A percentile compares a stretch with the other conserved stretches of the same genome.
phyloP scores from a whole-genome alignment of 30 jellyfish, hydroid and myxozoan species.

The Clytia hemisphaerica region DNA sequence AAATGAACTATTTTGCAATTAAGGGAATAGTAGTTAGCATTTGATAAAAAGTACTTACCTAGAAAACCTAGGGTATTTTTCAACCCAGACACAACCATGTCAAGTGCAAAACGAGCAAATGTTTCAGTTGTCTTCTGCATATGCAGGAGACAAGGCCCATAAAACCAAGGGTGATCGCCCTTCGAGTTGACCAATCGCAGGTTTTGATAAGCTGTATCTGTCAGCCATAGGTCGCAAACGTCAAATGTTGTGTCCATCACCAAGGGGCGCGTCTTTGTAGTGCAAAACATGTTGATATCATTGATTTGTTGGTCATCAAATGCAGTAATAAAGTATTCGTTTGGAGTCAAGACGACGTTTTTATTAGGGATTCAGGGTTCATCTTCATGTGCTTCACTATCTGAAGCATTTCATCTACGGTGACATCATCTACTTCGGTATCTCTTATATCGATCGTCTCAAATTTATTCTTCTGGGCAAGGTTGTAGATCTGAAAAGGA shows the following conservation, averaged over 20 bases:
- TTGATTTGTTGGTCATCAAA: constrained; percentile 6
- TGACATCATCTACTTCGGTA: neutral
- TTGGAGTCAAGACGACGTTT: neutral
- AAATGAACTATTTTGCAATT: too few species aligned
- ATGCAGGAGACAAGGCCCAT: constrained; percentile 11
- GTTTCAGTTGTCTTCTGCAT: constrained; percentile 1
- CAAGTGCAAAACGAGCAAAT: neutral
- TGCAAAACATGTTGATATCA: constrained; percentile 3
- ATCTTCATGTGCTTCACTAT: neutral
- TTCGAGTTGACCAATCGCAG: neutral
- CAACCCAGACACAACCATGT: constrained; percentile 1
- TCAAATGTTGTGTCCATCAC: constrained; percentile 17
- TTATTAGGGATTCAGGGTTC: neutral
- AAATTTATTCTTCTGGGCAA: neutral
- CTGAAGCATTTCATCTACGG: constrained; percentile 3
- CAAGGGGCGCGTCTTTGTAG: neutral
- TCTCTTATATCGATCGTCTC: neutral
- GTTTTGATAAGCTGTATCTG: constrained; percentile 1
- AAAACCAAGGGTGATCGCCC: constrained; percentile 13
- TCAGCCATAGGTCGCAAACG: constrained; percentile 11
- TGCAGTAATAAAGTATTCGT: neutral
- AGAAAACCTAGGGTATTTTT: too few species aligned
- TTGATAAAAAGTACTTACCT: too few species aligned
- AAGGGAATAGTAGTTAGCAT: too few species aligned
- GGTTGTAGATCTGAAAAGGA: neutral